Evolutionary conservation across 1,140 invertebrate genomes (phyloP).

Genomic region (Aphaenogaster ashmeadi): DNA sequence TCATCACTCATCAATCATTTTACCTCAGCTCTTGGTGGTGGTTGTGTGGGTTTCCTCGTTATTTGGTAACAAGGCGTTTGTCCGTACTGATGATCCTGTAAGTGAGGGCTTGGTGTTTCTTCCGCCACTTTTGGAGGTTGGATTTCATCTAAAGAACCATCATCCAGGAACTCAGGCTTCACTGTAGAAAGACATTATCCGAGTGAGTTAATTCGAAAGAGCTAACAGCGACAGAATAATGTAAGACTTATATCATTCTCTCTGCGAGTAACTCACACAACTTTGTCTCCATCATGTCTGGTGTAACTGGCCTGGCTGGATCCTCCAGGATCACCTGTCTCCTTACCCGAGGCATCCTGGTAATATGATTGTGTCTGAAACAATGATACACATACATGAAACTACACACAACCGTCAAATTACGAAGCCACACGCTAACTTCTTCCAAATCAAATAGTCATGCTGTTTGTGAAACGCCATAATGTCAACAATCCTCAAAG

Average conservation of each 20-base stretch:
- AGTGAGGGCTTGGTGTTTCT: conserved; percentile 90
- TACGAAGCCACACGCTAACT: neutral
- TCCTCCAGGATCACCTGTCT: conserved; percentile 86
- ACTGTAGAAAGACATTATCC: conserved; percentile 72
- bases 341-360: conserved; percentile 85
- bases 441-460: neutral
- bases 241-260: neutral
- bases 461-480: neutral
- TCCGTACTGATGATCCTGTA: conserved; percentile 94
- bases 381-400: neutral
- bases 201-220: neutral
- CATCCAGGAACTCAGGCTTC: conserved; percentile 85
- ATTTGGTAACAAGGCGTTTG: conserved; percentile 93
- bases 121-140: conserved; percentile 85
- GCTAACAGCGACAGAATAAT: neutral
- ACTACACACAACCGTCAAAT: neutral
- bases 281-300: conserved; percentile 86
- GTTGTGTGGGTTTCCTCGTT: conserved; percentile 87
- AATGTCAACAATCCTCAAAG: neutral
- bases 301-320: conserved; percentile 86
- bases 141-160: conserved; percentile 83
- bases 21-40: conserved; percentile 87
- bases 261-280: conserved; percentile 79
- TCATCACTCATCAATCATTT: conserved; percentile 24
- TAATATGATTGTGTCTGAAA: conserved; percentile 74